These are phyloP conservation scores for Melanotaenia maccullochi DNA, from an alignment of 2,797 vertebrate species.

Conservation along the genomic window DNA sequence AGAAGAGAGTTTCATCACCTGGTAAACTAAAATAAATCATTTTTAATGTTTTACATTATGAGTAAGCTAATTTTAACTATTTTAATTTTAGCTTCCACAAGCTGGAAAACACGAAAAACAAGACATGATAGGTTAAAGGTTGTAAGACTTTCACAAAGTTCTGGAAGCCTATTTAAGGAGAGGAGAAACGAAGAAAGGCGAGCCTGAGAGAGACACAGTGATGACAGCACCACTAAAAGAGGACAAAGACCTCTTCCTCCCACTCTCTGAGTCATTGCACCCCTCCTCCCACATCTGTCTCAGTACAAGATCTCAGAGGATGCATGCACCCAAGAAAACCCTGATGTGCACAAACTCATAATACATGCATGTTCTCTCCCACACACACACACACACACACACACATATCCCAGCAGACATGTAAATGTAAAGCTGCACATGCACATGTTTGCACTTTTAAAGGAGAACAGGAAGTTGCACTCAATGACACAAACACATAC, in stretches of 20 bases:
- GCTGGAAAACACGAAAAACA: background rate
- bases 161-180: background rate
- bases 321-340: slow-evolving; percentile 34
- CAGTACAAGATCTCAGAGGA: slow-evolving; percentile 37
- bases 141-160: background rate
- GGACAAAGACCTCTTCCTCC: slow-evolving; percentile 62
- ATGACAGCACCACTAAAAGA: slow-evolving; percentile 39
- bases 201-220: slow-evolving; percentile 16
- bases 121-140: background rate
- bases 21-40: no score
- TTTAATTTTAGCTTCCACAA: background rate
- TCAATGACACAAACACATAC: slow-evolving; percentile 17
- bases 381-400: background rate
- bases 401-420: background rate
- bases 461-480: slow-evolving; percentile 45
- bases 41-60: no score
- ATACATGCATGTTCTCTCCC: background rate
- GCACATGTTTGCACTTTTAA: background rate
- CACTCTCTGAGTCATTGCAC: slow-evolving; percentile 65
- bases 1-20: no score
- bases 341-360: background rate
- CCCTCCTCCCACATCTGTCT: slow-evolving; percentile 59
- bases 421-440: background rate
- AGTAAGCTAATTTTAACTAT: background rate
- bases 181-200: slow-evolving; percentile 7